A percentile compares a stretch with the other conserved stretches of the same genome.
Evolutionary conservation across 2,797 vertebrate genomes (phyloP).

Genomic region (Gambelia wislizenii): DNA sequence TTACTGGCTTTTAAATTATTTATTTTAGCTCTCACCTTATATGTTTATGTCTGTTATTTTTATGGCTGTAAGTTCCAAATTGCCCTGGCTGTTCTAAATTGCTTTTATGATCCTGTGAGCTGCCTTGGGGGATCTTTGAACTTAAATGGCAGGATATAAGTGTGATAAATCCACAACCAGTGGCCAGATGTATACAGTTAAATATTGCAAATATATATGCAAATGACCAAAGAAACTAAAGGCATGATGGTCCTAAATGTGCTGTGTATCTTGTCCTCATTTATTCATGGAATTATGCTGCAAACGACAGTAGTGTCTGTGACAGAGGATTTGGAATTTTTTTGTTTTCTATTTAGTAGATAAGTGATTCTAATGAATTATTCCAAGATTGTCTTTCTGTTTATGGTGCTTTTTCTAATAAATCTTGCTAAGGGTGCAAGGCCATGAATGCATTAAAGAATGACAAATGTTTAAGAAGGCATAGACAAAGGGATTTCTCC

Average conservation of each 20-base stretch:
- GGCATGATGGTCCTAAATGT: not conserved
- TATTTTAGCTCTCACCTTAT: not conserved
- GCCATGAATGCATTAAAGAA: not conserved
- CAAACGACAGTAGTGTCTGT: not conserved
- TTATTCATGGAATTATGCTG: not conserved
- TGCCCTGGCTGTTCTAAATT: not conserved
- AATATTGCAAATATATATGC: not conserved
- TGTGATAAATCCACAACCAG: not conserved
- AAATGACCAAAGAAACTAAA: not conserved
- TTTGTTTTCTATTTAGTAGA: not conserved
- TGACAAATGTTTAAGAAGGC: not conserved
- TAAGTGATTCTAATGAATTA: not conserved
- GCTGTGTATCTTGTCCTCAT: not conserved
- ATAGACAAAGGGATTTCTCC: not conserved
- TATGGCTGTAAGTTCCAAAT: not conserved
- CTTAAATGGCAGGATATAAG: not conserved
- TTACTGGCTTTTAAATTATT: not conserved
- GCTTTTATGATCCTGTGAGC: not conserved
- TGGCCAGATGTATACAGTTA: not conserved
- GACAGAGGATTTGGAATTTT: not conserved
- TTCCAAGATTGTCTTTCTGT: not conserved
- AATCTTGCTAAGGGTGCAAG: not conserved
- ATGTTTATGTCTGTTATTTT: not conserved
- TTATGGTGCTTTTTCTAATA: not conserved
- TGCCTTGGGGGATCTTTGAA: not conserved